These are phyloP conservation scores for Agriopis leucophaearia DNA, from an alignment of 2,888 invertebrate species.

Conservation along the genomic window DNA sequence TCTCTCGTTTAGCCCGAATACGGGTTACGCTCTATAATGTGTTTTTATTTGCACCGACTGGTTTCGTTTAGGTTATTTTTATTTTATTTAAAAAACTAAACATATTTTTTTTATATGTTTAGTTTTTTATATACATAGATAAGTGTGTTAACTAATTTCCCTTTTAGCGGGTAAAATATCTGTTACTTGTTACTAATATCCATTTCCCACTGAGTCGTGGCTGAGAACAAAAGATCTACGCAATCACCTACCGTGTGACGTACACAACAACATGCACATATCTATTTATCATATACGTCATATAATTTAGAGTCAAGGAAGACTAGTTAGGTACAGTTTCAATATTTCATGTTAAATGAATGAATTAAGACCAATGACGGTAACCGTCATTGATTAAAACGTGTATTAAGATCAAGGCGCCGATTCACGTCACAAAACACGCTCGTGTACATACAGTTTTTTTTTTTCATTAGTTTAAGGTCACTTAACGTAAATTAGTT, in stretches of 20 bases:
- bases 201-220: neutral
- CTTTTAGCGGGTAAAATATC: no score
- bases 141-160: no score
- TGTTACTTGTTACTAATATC: neutral
- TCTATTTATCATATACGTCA: slow-evolving; percentile 16
- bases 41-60: no score
- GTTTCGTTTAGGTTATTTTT: no score
- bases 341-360: slow-evolving; percentile 8
- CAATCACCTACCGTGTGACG: neutral
- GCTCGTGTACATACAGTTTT: slow-evolving; percentile 32
- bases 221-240: slow-evolving; percentile 3
- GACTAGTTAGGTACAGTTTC: neutral
- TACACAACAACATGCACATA: slow-evolving; percentile 5
- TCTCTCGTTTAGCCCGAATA: neutral
- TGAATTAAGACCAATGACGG: slow-evolving; percentile 12
- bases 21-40: no score
- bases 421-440: slow-evolving; percentile 42
- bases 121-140: no score
- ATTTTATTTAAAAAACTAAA: no score
- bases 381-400: slow-evolving; percentile 8
- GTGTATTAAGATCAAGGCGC: slow-evolving; percentile 47
- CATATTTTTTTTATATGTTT: no score
- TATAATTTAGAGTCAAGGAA: slow-evolving; percentile 28
- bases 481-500: slow-evolving; percentile 30
- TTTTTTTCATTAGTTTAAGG: slow-evolving; percentile 36